A percentile compares a stretch with the other conserved stretches of the same genome.
These are phyloP conservation scores for Sapajus apella DNA, from an alignment of 2,113 vertebrate species.

Conservation along the genomic window DNA sequence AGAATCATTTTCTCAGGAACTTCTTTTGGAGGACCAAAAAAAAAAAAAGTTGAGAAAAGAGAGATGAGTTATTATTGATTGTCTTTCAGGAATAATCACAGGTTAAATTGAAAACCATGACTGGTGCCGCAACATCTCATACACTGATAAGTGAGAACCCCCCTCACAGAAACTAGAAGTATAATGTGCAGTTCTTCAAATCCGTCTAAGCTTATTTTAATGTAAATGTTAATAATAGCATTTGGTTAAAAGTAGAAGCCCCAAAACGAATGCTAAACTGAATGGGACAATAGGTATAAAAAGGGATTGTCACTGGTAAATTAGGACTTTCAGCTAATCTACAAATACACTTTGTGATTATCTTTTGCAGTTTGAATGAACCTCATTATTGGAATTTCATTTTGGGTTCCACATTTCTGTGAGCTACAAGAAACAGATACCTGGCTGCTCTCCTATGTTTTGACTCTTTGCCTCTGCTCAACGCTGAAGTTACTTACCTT, in stretches of 20 bases:
- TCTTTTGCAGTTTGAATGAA: neutral
- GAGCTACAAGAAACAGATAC: neutral
- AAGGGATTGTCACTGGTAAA: neutral
- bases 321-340: neutral
- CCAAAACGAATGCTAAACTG: neutral
- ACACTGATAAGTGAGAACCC: neutral
- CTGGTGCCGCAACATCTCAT: neutral
- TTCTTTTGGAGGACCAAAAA: neutral
- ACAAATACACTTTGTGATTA: neutral
- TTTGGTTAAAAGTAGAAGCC: neutral
- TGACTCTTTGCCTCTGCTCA: slow-evolving; percentile 17
- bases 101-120: neutral
- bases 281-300: neutral
- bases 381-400: slow-evolving; percentile 3
- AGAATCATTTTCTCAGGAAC: neutral
- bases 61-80: neutral
- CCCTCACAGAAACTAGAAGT: neutral
- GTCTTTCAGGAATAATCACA: neutral
- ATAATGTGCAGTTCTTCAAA: neutral
- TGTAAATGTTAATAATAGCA: neutral
- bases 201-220: neutral
- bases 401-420: neutral
- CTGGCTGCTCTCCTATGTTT: neutral
- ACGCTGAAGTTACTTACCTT: neutral
- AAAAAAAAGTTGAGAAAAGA: neutral